A percentile compares a stretch with the other conserved stretches of the same genome.
phyloP scores from a whole-genome alignment of 2,888 invertebrate genomes.

The Lapara coniferarum region DNA sequence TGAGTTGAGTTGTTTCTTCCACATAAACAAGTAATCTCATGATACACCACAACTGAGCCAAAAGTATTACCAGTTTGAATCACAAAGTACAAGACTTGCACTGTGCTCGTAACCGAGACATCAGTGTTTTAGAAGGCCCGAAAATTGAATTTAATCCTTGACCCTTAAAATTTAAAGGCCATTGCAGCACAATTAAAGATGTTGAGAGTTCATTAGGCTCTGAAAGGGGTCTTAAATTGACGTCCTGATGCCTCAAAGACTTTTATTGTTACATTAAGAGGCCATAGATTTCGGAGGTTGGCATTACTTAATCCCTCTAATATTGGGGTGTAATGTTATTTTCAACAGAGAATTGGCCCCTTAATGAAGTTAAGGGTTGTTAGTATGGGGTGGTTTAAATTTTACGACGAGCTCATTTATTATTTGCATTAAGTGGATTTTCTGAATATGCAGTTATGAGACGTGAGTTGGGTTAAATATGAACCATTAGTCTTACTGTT shows the following conservation, averaged over 20 bases:
- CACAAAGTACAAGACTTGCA: no score
- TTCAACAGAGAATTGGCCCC: conserved; percentile 50
- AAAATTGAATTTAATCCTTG: not conserved
- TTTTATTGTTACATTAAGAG: conserved; percentile 60
- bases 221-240: conserved; percentile 55
- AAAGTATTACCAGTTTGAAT: no score
- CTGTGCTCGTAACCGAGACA: no score
- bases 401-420: conserved; percentile 56
- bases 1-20: no score
- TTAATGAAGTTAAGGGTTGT: conserved; percentile 71
- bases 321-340: conserved; percentile 52
- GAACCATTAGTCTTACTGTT: not conserved
- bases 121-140: not conserved
- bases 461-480: not conserved
- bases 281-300: conserved; percentile 57
- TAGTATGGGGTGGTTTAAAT: conserved; percentile 60
- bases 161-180: conserved; percentile 26
- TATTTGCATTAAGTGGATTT: conserved; percentile 60
- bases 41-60: no score
- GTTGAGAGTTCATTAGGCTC: conserved; percentile 39
- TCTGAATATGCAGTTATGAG: conserved; percentile 33
- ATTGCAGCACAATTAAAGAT: conserved; percentile 34
- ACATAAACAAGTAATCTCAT: no score
- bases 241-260: conserved; percentile 62
- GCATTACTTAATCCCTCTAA: conserved; percentile 54